A percentile compares a stretch with the other conserved stretches of the same genome.
Evolutionary conservation across 2,888 invertebrate species (phyloP).

Genomic region (Scrobipalpa atriplicella): DNA sequence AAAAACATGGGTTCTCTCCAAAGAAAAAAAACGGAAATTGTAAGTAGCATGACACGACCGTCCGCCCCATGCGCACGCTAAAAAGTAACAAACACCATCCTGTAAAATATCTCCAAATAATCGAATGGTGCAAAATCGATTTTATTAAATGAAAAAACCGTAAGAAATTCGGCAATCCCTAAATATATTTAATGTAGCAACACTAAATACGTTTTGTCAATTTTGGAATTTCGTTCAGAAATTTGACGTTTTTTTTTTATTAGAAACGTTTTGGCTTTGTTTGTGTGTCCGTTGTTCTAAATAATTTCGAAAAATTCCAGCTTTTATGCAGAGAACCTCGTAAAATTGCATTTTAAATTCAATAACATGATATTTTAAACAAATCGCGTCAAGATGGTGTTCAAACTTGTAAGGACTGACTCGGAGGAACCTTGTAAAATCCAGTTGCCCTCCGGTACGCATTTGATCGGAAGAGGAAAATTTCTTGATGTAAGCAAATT

Average conservation of each 20-base stretch:
- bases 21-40: too few species aligned
- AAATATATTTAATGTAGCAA: background rate
- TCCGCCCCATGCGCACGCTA: too few species aligned
- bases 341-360: background rate
- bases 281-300: background rate
- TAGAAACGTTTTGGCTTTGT: background rate
- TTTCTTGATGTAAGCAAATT: conserved; percentile 61
- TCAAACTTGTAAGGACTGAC: conserved; percentile 65
- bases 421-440: conserved; percentile 56
- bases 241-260: background rate
- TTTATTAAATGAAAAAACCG: background rate
- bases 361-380: background rate
- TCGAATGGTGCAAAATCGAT: too few species aligned
- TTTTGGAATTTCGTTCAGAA: background rate
- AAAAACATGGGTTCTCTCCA: too few species aligned
- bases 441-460: conserved; percentile 53
- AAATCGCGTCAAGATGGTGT: conserved; percentile 51
- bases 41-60: too few species aligned
- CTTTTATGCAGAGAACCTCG: background rate
- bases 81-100: too few species aligned
- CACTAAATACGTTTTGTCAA: background rate
- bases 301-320: background rate
- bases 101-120: too few species aligned
- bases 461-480: conserved; percentile 67
- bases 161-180: background rate